A percentile compares a stretch with the other conserved stretches of the same genome.
These are phyloP conservation scores for Chamaea fasciata DNA, from an alignment of 2,113 vertebrate genomes.

Conservation along the genomic window DNA sequence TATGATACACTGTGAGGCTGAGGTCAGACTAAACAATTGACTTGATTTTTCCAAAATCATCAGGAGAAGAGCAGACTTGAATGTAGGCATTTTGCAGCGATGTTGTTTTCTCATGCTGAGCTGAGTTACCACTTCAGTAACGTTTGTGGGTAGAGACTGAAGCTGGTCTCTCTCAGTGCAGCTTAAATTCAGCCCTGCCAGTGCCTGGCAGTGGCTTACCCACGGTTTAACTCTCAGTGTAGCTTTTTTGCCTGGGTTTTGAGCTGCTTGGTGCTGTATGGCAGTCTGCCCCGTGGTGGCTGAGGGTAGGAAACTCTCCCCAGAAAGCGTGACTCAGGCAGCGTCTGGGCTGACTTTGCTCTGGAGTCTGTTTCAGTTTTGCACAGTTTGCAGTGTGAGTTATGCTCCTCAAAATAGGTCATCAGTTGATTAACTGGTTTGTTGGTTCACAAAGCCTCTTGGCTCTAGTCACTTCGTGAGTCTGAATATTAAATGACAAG, in stretches of 20 bases:
- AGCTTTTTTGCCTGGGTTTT: background rate
- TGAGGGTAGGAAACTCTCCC: background rate
- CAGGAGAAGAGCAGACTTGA: background rate
- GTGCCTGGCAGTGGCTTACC: background rate
- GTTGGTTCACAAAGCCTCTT: background rate
- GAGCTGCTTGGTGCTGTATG: background rate
- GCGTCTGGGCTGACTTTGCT: background rate
- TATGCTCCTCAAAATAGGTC: background rate
- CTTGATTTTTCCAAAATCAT: background rate
- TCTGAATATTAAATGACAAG: background rate
- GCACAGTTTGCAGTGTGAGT: background rate
- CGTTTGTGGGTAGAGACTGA: background rate
- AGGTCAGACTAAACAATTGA: background rate
- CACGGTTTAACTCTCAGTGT: fast-evolving
- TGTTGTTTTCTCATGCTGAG: background rate
- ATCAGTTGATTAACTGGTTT: background rate
- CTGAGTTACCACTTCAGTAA: background rate
- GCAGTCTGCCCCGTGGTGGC: fast-evolving
- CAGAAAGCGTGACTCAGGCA: background rate
- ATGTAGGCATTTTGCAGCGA: background rate
- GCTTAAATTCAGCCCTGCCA: fast-evolving
- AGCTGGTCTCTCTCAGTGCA: background rate
- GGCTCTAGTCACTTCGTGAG: background rate
- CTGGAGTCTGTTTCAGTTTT: background rate
- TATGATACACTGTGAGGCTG: background rate